Conservation (phyloP, 37 sponge, comb jelly and placozoan genomes). For the Geodia barretti region DNA sequence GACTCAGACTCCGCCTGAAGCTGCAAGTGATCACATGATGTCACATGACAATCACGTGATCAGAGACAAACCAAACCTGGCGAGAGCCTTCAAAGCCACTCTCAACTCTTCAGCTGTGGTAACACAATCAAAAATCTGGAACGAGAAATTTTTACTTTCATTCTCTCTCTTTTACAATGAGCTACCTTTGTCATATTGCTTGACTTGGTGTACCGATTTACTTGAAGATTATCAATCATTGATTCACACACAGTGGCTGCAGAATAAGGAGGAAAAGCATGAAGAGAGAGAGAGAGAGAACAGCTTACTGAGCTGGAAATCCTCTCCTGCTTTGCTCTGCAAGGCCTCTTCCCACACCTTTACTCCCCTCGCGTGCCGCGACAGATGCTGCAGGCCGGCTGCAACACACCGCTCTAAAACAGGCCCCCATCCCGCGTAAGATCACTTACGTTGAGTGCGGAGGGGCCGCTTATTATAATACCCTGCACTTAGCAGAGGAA, state of each 20-base stretch:
- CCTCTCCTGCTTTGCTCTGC: neutral
- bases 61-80: neutral
- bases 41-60: neutral
- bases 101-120: neutral
- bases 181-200: slow-evolving; percentile 9
- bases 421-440: neutral
- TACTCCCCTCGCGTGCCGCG: neutral
- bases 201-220: neutral
- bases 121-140: slow-evolving; percentile 13
- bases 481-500: neutral
- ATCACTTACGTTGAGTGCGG: neutral
- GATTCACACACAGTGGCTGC: neutral
- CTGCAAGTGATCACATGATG: slow-evolving; percentile 16
- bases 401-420: neutral
- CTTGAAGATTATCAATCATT: slow-evolving; percentile 1
- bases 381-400: neutral
- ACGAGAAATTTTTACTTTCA: neutral
- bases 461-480: neutral
- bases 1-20: slow-evolving; percentile 9
- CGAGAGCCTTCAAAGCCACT: slow-evolving; percentile 3
- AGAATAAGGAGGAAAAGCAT: neutral
- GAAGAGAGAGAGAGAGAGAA: neutral
- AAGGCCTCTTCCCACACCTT: neutral
- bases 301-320: neutral
- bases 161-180: neutral